phyloP scores from a whole-genome alignment of 2,888 invertebrate species.

The Adelphocoris suturalis region DNA sequence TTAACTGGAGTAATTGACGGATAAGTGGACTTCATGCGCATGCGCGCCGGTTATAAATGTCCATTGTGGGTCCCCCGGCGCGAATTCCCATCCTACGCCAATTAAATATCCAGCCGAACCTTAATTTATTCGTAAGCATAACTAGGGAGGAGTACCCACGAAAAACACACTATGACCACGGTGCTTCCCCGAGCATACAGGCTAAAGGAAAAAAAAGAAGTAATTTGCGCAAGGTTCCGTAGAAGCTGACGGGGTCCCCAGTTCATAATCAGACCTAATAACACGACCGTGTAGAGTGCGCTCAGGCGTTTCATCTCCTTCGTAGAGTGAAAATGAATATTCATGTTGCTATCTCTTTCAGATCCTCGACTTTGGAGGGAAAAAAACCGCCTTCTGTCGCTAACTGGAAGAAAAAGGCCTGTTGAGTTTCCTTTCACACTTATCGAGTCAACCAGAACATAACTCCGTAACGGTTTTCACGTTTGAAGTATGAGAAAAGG shows the following conservation, averaged over 20 bases:
- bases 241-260: conserved; percentile 52
- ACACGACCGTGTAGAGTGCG: conserved; percentile 45
- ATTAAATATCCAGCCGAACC: conserved; percentile 59
- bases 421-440: conserved; percentile 46
- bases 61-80: conserved; percentile 64
- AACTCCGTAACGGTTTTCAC: conserved; percentile 56
- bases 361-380: conserved; percentile 55
- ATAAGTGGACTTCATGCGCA: conserved; percentile 43
- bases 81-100: conserved; percentile 60
- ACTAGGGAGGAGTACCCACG: conserved; percentile 40
- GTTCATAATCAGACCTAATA: conserved; percentile 69
- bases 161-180: conserved; percentile 49
- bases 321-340: conserved; percentile 60
- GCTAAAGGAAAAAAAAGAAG: conserved; percentile 33
- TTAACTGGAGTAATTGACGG: conserved; percentile 67
- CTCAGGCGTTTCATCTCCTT: conserved; percentile 62
- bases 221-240: conserved; percentile 58
- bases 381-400: conserved; percentile 64
- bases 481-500: background rate
- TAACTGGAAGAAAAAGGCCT: conserved; percentile 59
- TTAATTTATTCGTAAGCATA: conserved; percentile 57
- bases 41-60: conserved; percentile 61
- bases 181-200: background rate
- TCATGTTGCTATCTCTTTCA: conserved; percentile 59
- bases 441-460: conserved; percentile 68